phyloP scores from a whole-genome alignment of 2,797 vertebrate species.

The Rhynchotus rufescens region DNA sequence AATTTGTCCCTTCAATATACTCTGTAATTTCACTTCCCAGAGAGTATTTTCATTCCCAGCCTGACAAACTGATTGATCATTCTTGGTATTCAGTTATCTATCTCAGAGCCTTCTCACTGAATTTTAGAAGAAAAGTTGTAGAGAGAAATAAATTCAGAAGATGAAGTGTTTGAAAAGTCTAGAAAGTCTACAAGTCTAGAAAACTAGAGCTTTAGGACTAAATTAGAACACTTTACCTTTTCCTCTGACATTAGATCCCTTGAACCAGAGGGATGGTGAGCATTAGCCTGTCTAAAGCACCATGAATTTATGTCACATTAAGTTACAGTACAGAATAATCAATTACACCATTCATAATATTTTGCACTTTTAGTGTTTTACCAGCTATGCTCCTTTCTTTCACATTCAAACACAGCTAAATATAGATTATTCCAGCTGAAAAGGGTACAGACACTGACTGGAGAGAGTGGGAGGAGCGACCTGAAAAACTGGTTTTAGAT shows the following conservation, averaged over 20 bases:
- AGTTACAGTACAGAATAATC: background rate
- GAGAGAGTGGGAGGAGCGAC: background rate
- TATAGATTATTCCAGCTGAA: background rate
- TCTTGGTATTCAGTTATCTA: background rate
- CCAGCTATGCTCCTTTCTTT: background rate
- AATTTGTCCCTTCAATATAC: background rate
- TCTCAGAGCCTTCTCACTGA: background rate
- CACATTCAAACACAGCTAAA: background rate
- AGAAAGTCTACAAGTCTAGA: background rate
- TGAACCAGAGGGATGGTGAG: background rate
- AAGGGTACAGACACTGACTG: background rate
- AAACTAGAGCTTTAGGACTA: background rate
- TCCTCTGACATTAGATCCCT: background rate
- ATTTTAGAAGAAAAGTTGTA: slow-evolving; percentile 2
- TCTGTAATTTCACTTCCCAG: background rate
- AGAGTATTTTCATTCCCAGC: background rate
- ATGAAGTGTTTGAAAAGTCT: background rate
- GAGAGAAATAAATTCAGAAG: slow-evolving; percentile 7
- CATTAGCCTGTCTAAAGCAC: background rate
- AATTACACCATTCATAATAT: background rate
- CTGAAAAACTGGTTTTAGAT: background rate
- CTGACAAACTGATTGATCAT: slow-evolving; percentile 25
- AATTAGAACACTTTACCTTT: background rate
- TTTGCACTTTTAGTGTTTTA: background rate
- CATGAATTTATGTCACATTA: background rate